These are phyloP conservation scores for Vireo altiloquus DNA, from an alignment of 2,113 vertebrate genomes.

Conservation along the genomic window DNA sequence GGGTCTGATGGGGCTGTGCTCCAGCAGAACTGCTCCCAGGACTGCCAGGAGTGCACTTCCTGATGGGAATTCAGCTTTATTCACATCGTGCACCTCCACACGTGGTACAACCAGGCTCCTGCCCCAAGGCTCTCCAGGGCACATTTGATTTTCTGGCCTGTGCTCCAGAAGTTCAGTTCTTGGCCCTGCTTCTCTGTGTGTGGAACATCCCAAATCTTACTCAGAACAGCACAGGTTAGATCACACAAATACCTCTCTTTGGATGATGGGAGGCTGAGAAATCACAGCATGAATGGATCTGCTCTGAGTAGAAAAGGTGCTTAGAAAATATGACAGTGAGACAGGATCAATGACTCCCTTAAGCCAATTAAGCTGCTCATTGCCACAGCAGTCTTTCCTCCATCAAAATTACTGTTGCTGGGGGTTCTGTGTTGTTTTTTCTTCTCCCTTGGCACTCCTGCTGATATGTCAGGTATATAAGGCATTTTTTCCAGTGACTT, in stretches of 20 bases:
- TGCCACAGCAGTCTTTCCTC: background rate
- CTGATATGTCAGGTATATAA: background rate
- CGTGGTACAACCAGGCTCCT: fast-evolving
- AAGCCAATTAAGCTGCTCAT: background rate
- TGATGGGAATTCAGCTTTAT: background rate
- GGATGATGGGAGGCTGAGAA: background rate
- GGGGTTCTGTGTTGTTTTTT: background rate
- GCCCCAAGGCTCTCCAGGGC: background rate
- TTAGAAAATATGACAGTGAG: background rate
- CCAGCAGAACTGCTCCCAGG: background rate
- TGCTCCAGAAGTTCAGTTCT: background rate
- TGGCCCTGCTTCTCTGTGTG: background rate
- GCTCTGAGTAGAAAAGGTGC: background rate
- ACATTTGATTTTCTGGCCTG: background rate
- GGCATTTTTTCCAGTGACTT: background rate
- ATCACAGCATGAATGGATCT: background rate
- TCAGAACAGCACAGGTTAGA: background rate
- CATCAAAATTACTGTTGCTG: background rate
- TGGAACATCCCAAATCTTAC: background rate
- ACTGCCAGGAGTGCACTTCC: background rate
- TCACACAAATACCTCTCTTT: background rate
- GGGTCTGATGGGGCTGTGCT: background rate
- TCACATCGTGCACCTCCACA: background rate
- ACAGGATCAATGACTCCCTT: background rate
- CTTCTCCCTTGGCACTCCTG: background rate